phyloP scores from a whole-genome alignment of 2,113 vertebrate species.

The Laterallus jamaicensis region DNA sequence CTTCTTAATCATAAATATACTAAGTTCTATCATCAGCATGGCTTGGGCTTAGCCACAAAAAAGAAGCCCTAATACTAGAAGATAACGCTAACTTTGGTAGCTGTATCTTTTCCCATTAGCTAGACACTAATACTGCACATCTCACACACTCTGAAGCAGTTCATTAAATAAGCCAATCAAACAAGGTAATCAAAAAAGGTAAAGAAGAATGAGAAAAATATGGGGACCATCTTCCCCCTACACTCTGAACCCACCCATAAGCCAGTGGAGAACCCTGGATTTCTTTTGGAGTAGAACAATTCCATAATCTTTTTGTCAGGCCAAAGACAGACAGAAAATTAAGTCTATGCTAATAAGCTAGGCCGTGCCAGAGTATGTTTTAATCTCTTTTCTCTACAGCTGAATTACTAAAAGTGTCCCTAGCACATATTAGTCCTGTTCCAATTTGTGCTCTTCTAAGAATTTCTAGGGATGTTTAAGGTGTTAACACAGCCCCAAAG shows the following conservation, averaged over 20 bases:
- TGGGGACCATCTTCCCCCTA: rapidly evolving
- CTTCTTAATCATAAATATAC: not conserved
- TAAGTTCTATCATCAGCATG: not conserved
- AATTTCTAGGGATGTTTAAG: not conserved
- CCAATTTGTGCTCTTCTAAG: not conserved
- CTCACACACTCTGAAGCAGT: not conserved
- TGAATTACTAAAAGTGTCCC: not conserved
- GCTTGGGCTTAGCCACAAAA: not conserved
- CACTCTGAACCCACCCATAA: not conserved
- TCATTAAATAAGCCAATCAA: not conserved
- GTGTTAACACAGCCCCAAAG: not conserved
- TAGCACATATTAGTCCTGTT: not conserved
- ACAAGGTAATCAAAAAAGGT: not conserved
- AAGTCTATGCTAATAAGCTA: not conserved
- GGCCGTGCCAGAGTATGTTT: not conserved
- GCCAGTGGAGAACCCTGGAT: not conserved
- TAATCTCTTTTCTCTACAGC: not conserved
- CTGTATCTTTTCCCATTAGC: not conserved
- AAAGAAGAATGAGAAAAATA: not conserved
- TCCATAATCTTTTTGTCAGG: not conserved
- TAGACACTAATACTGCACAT: not conserved
- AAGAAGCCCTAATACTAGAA: not conserved
- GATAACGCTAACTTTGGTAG: not conserved
- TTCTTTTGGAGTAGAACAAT: not conserved
- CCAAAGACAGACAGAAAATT: not conserved